Base-by-base conservation (phyloP, 2,797 vertebrate genomes). In the Eulemur coronatus region DNA sequence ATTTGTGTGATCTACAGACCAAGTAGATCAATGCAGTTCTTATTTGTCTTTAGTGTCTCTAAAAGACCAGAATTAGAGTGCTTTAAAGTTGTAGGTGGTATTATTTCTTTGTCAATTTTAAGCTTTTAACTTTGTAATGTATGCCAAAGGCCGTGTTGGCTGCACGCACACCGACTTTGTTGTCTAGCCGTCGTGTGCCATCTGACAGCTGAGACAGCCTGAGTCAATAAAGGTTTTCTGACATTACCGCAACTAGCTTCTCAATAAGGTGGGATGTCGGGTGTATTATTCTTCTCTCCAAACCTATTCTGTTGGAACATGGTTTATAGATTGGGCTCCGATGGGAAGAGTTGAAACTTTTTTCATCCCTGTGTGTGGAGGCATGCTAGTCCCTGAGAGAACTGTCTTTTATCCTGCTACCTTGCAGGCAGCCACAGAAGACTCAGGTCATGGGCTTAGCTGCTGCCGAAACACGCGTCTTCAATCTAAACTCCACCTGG, bases 71-170 rank as follows among this genome's bases (percentile, higher is more conserved):
- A 97, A 97, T 94, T 95, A 96, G 98, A 97, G 79, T 93, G 79
- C 91, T 95, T 96, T 93, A 91, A 93, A 96, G 90, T 89, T 82
- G 89, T 81, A 81, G 70, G n/a, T 89, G 95, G 91, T 96, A 65
- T 97, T 97, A 93, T 95, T 97, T 97, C 90, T 18, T 9, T 96
- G 96, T 96, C 97, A 96, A 9, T 22, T 94, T 93, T 94, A 97
- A 82, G 76, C 91, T 98, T 92, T 98, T 91, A 78, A 73, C 72
- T 97, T 84, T 96, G 75, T 86, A 95, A 94, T 86, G 50, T 63
- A 65, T 55, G 96, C 95, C 97, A 97, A 97, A 98, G 97, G 96
- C 95, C 91, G 57, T 84, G 72, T 18, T 95, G 97, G 94, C 95
- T 95, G 89, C 70, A 91, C 76, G 95, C 69, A 63, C 92, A 14